phyloP scores from a whole-genome alignment of 1,140 invertebrate genomes.

The Goniozus legneri region DNA sequence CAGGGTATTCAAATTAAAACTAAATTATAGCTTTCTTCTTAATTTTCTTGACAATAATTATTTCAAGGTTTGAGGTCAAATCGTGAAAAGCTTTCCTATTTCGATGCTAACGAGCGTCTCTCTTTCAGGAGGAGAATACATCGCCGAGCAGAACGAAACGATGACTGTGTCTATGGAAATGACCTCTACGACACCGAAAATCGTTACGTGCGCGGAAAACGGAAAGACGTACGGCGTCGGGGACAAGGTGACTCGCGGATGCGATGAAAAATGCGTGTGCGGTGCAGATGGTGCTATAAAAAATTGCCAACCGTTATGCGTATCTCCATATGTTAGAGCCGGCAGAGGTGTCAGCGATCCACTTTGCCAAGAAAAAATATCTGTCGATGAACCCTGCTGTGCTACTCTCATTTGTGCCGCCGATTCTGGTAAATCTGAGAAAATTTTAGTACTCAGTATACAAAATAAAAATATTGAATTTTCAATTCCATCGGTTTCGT shows the following conservation, averaged over 20 bases:
- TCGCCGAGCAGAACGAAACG: conserved; percentile 34
- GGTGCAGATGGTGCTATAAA: conserved; percentile 55
- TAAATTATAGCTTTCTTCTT: too few relatives aligned
- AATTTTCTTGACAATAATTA: too few relatives aligned
- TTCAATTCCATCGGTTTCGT: neutral
- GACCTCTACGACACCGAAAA: conserved; percentile 17
- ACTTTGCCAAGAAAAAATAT: conserved; percentile 66
- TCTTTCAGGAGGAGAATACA: conserved; percentile 40
- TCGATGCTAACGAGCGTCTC: too few relatives aligned
- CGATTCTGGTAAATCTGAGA: conserved; percentile 48
- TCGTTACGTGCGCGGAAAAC: conserved; percentile 63
- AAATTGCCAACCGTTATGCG: conserved; percentile 68
- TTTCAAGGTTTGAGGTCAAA: too few relatives aligned
- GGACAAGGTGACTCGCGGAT: conserved; percentile 64
- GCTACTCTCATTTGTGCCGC: conserved; percentile 63
- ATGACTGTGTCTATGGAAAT: conserved; percentile 24
- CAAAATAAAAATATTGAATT: neutral
- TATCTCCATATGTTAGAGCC: conserved; percentile 59
- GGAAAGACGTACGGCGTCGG: conserved; percentile 71
- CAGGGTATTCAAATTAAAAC: too few relatives aligned
- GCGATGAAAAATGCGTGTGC: conserved; percentile 71
- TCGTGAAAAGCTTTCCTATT: too few relatives aligned
- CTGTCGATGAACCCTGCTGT: conserved; percentile 74
- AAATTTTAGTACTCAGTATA: neutral
- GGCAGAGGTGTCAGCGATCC: conserved; percentile 65